Evolutionary conservation across 2,888 invertebrate genomes (phyloP), one percentile per base, ranked within the genome.

Genomic region (Chelonus formosanus): DNA sequence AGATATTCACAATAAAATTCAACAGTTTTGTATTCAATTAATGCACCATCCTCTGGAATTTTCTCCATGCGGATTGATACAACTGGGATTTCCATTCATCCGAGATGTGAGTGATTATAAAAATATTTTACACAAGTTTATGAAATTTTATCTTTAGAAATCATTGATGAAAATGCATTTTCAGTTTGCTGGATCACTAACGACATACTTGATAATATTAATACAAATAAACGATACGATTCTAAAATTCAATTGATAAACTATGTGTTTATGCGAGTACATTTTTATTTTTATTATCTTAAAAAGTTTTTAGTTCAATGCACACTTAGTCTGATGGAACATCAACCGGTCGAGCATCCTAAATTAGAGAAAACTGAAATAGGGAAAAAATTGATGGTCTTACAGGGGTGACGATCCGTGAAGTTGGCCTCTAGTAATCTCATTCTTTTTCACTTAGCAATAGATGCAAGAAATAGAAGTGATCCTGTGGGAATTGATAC

Each of bases 371-470:
- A 66, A 66, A 66, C 34, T 62, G 62, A 35, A 60, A 64, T 65
- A 68, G 59, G 65, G 65, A 68, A 65, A 68, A 53, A 63, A 66
- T 58, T 67, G 58, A 67, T 62, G 57, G 53, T 63, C 58, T 64
- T 52, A 63, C 6, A 34, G 58, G 73, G 75, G 77, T 77, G 78
- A 70, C 78, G 82, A 80, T 73, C 81, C 82, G 81, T 83, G 81
- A 83, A 83, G 82, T 83, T 82, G 80, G 75, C 78, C 76, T 78
- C 69, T 78, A 74, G 73, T 79, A 81, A 81, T 78, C 78, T 75
- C 72, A 79, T 82, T 80, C 76, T 78, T 81, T 82, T 81, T 80
- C 81, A 81, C 81, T 82, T 81, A 82, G 74, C 71, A 57, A 67
- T 63, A 55, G 66, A 60, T 65, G 73, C 71, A 67, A 74, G 50